Conservation (phyloP, 2,113 vertebrate genomes). For the Heloderma charlesbogerti region DNA sequence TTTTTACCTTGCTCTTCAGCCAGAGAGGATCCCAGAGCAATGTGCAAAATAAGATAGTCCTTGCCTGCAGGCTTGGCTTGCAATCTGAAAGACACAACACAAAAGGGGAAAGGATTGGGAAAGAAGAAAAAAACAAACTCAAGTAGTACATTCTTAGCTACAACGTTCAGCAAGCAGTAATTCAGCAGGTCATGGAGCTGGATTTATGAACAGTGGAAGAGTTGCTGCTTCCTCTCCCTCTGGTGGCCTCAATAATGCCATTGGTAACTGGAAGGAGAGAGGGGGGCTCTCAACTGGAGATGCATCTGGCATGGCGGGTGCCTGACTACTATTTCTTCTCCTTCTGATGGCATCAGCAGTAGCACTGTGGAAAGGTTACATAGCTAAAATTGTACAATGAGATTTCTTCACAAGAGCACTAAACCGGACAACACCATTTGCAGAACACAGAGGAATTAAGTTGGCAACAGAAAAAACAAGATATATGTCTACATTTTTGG, state of each 20-base stretch:
- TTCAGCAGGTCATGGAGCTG: background rate
- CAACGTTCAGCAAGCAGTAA: background rate
- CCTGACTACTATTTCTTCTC: background rate
- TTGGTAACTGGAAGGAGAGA: no score
- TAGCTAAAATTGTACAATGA: background rate
- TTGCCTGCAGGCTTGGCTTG: background rate
- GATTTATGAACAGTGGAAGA: background rate
- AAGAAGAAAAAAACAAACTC: background rate
- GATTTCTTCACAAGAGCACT: conserved; percentile 33
- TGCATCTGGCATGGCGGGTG: no score
- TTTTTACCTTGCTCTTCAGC: no score
- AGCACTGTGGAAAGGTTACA: background rate
- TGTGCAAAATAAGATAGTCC: no score
- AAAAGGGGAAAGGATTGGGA: background rate
- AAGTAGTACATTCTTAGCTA: background rate
- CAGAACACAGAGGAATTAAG: background rate
- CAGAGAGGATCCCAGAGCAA: no score
- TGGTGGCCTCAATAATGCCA: background rate
- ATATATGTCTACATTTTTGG: conserved; percentile 28
- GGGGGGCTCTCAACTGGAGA: no score
- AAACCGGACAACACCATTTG: background rate
- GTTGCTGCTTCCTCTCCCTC: background rate
- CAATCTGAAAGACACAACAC: background rate
- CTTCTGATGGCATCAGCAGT: background rate
- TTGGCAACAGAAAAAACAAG: conserved; percentile 32